phyloP scores from a whole-genome alignment of 2,888 invertebrate genomes.

The Oxyscelio sp. region DNA sequence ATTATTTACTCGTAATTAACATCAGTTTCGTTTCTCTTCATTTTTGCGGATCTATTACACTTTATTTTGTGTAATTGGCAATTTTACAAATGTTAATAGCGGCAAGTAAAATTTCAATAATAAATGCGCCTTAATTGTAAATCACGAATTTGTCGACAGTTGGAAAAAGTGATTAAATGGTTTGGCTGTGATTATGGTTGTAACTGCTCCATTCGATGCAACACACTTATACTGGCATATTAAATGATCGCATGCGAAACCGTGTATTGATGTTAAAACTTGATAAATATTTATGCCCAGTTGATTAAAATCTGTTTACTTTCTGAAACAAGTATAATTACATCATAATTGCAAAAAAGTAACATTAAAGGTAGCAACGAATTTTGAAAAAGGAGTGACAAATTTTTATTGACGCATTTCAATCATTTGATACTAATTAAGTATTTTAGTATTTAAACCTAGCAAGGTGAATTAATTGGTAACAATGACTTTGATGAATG shows the following conservation, averaged over 20 bases:
- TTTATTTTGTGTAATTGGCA: not conserved
- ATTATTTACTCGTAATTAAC: no score
- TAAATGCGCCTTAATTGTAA: slow-evolving; percentile 36
- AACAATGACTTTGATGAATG: no score
- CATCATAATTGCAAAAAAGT: not conserved
- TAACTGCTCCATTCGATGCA: slow-evolving; percentile 4
- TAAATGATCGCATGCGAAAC: slow-evolving; percentile 4
- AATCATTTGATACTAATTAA: no score
- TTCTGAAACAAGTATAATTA: not conserved
- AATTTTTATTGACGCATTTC: no score
- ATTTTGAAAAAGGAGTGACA: no score
- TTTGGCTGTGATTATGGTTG: slow-evolving; percentile 12
- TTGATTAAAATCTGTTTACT: no score
- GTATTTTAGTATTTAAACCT: no score
- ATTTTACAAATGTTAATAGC: not conserved
- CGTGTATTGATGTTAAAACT: slow-evolving; percentile 15
- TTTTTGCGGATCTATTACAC: not conserved
- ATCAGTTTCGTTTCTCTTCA: not conserved
- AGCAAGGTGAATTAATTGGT: no score
- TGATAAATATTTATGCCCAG: slow-evolving; percentile 10
- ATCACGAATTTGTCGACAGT: slow-evolving; percentile 33
- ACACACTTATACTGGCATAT: slow-evolving; percentile 31
- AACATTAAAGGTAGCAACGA: not conserved
- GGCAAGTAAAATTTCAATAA: slow-evolving; percentile 6
- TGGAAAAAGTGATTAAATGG: slow-evolving; percentile 24